Base-by-base conservation (phyloP, 2,113 vertebrate species). In the Tautogolabrus adspersus region DNA sequence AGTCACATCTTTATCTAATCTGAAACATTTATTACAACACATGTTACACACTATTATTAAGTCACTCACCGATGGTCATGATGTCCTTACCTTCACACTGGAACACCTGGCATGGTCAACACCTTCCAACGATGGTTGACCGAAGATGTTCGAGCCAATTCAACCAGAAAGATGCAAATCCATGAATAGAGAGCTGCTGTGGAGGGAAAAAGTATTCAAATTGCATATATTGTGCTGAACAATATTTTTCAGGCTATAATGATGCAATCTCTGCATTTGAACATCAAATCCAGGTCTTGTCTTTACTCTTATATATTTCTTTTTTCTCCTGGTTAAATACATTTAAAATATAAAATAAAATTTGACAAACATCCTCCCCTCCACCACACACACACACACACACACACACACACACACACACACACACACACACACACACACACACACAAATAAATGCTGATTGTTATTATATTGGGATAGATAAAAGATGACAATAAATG, bases 111-210 rank as follows among this genome's bases (percentile, higher is more conserved):
- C 10, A 42, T n/a, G 64, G 22, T 16, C 30, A 38, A 76, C 47
- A 59, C 63, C 37, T 67, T 68, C 10, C 67, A 52, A 8, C 21
- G 65, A 42, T 21, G 22, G 26, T 72, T 68, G 4, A 57, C 34
- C 15, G 15, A 81, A 44, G 71, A n/a, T 44, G 19, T 68, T 12
- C 34, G 42, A 13, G 34, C 9, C 34, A 54, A 2, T 66, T 77
- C 11, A 61, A n/a, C 11, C 67, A 54, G 23, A 59, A 1, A n/a
- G 37, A 87, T 87, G 77, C 87, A 87, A 88, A 88, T 85, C 54
- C 5, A 55, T 21, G 57, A 51, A 23, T 22, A 64, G 3, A 22
- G 44, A 76, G 40, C 23, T 54, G 34, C 52, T 59, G 40, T 5
- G 2, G 5, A 23, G 4, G 19, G 40, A 9, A 12, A 21, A 8